These are phyloP conservation scores for Calyptommatus sinebrachiatus DNA, from an alignment of 2,113 vertebrate genomes.

Conservation along the genomic window DNA sequence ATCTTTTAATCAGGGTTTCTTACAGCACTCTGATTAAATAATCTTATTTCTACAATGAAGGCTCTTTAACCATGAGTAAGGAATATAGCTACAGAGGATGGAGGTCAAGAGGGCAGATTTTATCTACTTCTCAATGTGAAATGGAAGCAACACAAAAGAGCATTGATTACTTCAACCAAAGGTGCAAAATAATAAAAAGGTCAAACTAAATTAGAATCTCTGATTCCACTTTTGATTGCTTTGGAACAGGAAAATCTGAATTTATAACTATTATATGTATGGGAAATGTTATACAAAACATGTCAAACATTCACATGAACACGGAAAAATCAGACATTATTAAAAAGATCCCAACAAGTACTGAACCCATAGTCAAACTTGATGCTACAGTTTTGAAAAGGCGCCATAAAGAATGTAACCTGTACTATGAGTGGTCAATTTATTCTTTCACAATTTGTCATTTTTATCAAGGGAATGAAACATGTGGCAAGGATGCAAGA, in stretches of 20 bases:
- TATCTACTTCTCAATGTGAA: background rate
- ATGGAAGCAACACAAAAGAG: background rate
- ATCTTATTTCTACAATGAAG: constrained; percentile 41
- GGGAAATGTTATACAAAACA: background rate
- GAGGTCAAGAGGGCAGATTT: background rate
- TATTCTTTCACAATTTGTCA: too few relatives aligned
- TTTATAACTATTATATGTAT: background rate
- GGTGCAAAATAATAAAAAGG: background rate
- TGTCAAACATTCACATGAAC: background rate
- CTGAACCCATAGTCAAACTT: background rate
- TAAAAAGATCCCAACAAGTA: background rate
- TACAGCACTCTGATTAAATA: constrained; percentile 48
- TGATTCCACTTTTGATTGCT: background rate
- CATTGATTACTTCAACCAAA: background rate
- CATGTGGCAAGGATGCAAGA: too few relatives aligned
- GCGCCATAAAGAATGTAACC: too few relatives aligned
- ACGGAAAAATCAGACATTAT: background rate
- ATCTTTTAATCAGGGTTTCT: constrained; percentile 43
- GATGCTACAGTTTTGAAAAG: background rate
- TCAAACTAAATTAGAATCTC: background rate
- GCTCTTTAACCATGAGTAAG: background rate
- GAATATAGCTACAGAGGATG: constrained; percentile 9
- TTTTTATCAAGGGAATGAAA: too few relatives aligned
- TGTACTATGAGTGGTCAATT: too few relatives aligned
- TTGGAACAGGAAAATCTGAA: background rate